Evolutionary conservation across 2,113 vertebrate species (phyloP), one percentile per base, ranked within the genome.

Genomic region (Ciconia stormi): DNA sequence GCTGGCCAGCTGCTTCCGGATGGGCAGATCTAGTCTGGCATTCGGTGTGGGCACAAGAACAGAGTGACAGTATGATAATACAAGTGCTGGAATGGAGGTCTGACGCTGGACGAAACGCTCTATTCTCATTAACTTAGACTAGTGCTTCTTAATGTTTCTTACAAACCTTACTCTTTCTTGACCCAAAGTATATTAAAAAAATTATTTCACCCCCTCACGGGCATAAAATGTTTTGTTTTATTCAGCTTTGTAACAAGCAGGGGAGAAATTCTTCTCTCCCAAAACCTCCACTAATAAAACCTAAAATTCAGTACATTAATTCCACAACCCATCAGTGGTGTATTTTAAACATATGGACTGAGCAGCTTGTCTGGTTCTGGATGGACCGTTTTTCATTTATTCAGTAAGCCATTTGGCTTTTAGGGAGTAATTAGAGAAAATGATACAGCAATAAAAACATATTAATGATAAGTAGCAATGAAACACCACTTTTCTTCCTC

Each of bases 321-420:
- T 92, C 77, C 65, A 72, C 23, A 63, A 47, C 38, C 30, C 44
- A 61, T 70, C 59, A 76, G 59, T 32, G 25, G 36, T 49, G 13
- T 61, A 67, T 91, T 93, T 97, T 82, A 93, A 96, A 87, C 80
- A 93, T 88, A 94, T 46, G 88, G 90, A 77, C 66, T 56, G 44
- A 94, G 80, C 90, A 97, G 77, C 82, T 96, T 89, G 80, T 59
- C 44, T 95, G 56, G 77, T 95, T 95, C 77, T 94, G 61, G 77
- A 76, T 87, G 56, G 73, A 61, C 47, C 1, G 0, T 76, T 96
- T 93, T 93, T 79, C 87, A 85, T 85, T 90, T 95, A 82, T 94
- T 84, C 69, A 90, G 50, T 87, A 92, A 93, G 73, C 8, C 12
- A 65, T 84, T 89, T 95, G 73, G 70, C 69, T 92, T 95, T 91